phyloP scores from a whole-genome alignment of 2,113 vertebrate species.

The Glaucomys volans region DNA sequence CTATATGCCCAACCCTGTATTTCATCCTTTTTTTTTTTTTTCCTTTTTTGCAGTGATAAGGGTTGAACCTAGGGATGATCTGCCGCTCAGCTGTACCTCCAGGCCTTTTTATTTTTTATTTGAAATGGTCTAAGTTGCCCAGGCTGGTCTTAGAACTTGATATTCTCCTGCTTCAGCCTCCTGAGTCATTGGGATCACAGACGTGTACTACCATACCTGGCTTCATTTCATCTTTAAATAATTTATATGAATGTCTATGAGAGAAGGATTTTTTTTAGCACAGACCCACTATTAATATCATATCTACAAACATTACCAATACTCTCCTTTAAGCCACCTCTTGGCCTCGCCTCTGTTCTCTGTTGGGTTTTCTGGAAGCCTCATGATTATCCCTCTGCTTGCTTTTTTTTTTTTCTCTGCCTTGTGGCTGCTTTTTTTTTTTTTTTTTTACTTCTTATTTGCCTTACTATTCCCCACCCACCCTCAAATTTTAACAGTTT shows the following conservation, averaged over 20 bases:
- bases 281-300: not conserved
- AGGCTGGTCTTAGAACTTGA: no score
- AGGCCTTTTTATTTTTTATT: no score
- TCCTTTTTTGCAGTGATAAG: no score
- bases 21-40: not conserved
- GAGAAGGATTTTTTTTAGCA: not conserved
- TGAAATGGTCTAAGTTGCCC: no score
- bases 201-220: no score
- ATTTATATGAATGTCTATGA: not conserved
- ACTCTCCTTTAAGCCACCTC: not conserved
- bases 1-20: no score
- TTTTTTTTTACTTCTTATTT: not conserved
- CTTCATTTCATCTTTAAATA: slow-evolving; percentile 1
- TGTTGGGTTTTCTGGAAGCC: not conserved
- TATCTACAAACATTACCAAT: not conserved
- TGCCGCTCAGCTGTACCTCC: no score
- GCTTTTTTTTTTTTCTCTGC: not conserved
- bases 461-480: not conserved
- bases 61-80: no score
- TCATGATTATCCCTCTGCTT: not conserved
- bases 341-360: not conserved
- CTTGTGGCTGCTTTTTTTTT: not conserved
- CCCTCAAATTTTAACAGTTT: not conserved
- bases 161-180: no score
- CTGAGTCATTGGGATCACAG: no score